phyloP scores from a whole-genome alignment of 2,797 vertebrate species.

The Thaleichthys pacificus region DNA sequence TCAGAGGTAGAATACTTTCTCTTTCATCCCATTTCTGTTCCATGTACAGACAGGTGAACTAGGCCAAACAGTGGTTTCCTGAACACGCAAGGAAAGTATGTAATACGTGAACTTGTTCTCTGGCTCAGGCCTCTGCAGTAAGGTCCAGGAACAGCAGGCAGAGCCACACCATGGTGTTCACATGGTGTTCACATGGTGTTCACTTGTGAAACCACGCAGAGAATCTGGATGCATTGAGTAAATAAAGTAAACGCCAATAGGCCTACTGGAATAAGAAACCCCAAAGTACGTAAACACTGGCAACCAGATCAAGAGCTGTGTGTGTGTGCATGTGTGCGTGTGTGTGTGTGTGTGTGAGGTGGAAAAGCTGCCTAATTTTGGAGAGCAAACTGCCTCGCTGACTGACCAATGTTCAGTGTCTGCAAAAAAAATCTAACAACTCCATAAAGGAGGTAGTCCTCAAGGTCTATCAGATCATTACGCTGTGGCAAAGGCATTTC shows the following conservation, averaged over 20 bases:
- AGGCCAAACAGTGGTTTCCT: neutral
- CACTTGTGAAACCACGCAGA: conserved; percentile 23
- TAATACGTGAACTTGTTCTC: neutral
- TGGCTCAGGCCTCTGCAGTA: conserved; percentile 16
- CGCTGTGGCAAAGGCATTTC: no score
- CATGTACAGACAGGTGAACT: no score
- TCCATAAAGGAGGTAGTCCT: no score
- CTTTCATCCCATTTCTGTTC: neutral
- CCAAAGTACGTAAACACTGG: conserved; percentile 30
- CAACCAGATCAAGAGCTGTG: conserved; percentile 17
- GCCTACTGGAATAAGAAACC: conserved; percentile 34
- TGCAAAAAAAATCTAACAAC: neutral
- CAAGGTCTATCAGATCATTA: neutral
- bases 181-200: neutral
- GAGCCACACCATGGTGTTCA: neutral
- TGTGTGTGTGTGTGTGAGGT: conserved; percentile 1
- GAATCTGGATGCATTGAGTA: conserved; percentile 28
- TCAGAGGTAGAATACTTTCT: neutral
- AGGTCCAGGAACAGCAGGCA: conserved; percentile 18
- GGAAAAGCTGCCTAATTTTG: conserved; percentile 43
- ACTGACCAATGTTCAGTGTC: neutral
- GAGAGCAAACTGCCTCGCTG: conserved; percentile 30
- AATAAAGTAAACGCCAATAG: conserved; percentile 33
- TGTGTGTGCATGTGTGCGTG: neutral
- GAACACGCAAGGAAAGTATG: conserved; percentile 1